phyloP scores from a whole-genome alignment of 2,113 vertebrate genomes.

The Charadrius vociferus region DNA sequence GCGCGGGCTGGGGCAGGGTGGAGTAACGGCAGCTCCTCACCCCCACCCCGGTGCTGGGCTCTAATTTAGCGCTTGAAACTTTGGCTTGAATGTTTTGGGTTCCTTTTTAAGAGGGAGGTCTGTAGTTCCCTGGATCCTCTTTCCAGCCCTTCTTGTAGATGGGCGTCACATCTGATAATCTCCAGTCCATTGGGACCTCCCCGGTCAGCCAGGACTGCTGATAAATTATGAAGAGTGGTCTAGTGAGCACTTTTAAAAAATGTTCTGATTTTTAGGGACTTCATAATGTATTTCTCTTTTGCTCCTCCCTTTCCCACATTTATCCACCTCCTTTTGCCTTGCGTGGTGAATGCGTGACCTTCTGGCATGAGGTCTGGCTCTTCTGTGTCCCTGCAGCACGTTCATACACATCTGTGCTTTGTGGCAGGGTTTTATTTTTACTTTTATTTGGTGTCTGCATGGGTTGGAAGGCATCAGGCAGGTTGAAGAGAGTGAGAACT shows the following conservation, averaged over 20 bases:
- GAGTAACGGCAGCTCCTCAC: neutral
- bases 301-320: neutral
- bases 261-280: neutral
- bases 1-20: neutral
- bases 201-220: no score
- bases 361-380: neutral
- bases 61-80: neutral
- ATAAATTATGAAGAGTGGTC: no score
- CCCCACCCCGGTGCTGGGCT: neutral
- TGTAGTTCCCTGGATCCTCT: no score
- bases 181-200: no score
- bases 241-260: neutral
- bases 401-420: fast-evolving
- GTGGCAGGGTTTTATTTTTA: neutral
- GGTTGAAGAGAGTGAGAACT: neutral
- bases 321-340: neutral
- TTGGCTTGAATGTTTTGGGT: neutral
- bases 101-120: neutral
- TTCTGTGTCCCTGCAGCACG: fast-evolving
- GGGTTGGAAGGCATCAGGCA: neutral
- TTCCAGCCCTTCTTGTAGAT: no score
- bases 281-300: neutral
- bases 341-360: fast-evolving
- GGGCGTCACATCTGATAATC: no score
- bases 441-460: no score